Evolutionary conservation across 2,888 invertebrate genomes (phyloP).

Genomic region (Ceriagrion tenellum): DNA sequence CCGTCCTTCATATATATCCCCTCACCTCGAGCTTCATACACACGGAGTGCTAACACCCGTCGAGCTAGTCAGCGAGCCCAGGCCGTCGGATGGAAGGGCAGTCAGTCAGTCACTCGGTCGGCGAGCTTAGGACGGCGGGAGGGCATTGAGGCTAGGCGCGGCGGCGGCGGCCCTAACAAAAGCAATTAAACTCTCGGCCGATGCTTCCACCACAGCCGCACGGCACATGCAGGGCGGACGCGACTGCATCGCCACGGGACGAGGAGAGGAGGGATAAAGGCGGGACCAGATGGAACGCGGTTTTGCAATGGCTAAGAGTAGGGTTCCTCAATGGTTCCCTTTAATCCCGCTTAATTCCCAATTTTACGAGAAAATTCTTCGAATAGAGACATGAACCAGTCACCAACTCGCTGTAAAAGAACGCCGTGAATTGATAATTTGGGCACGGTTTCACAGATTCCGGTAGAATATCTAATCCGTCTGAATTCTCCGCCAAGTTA

Average conservation of each 20-base stretch:
- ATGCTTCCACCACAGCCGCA: not conserved
- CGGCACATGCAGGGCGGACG: not conserved
- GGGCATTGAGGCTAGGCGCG: not conserved
- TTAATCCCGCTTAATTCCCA: too few species aligned
- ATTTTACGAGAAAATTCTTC: too few species aligned
- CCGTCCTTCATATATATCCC: too few species aligned
- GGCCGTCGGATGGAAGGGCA: not conserved
- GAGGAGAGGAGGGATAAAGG: not conserved
- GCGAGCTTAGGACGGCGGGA: not conserved
- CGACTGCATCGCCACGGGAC: not conserved
- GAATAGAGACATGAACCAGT: too few species aligned
- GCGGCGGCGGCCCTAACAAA: not conserved
- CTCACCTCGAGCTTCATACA: not conserved
- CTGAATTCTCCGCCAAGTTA: too few species aligned
- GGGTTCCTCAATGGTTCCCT: too few species aligned
- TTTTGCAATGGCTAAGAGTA: not conserved
- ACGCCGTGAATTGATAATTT: too few species aligned
- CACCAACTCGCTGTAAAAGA: too few species aligned
- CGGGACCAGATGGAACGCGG: not conserved
- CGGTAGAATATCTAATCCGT: too few species aligned
- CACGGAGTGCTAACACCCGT: not conserved
- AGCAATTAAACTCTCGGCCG: conserved; percentile 21
- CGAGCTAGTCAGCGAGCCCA: not conserved
- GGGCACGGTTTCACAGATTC: too few species aligned
- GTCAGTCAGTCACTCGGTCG: not conserved